These are phyloP conservation scores for Polyommatus icarus DNA, from an alignment of 2,888 invertebrate species.

Conservation along the genomic window DNA sequence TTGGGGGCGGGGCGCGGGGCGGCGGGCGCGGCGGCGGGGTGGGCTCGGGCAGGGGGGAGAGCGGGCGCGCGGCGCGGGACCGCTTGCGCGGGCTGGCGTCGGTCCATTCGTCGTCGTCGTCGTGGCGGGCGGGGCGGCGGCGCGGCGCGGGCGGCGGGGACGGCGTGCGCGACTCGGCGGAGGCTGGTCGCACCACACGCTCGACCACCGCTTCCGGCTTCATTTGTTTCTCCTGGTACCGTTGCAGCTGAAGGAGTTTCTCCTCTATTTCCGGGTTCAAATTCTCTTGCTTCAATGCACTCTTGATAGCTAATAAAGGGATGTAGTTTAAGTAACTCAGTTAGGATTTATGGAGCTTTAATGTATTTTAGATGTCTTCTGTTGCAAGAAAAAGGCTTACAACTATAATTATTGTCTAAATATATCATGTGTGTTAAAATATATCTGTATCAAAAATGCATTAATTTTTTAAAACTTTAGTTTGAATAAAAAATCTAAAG, in stretches of 20 bases:
- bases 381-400: background rate
- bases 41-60: conserved; percentile 46
- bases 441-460: too few relatives aligned
- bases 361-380: background rate
- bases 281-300: conserved; percentile 94
- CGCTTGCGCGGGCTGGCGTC: conserved; percentile 65
- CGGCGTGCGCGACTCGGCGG: conserved; percentile 48
- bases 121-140: conserved; percentile 59
- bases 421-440: background rate
- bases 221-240: conserved; percentile 90
- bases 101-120: conserved; percentile 73
- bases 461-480: too few relatives aligned
- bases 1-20: conserved; percentile 46
- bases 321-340: background rate
- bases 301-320: conserved; percentile 88
- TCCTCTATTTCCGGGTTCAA: conserved; percentile 96
- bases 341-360: background rate
- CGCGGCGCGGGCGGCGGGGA: conserved; percentile 52
- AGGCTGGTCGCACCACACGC: conserved; percentile 56
- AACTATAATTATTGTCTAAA: background rate
- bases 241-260: conserved; percentile 92
- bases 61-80: conserved; percentile 41
- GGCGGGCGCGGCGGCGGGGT: conserved; percentile 41
- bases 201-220: conserved; percentile 76
- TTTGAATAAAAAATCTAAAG: too few relatives aligned